Evolutionary conservation across 2,113 vertebrate species (phyloP).

Genomic region (Megaceryle torquata): DNA sequence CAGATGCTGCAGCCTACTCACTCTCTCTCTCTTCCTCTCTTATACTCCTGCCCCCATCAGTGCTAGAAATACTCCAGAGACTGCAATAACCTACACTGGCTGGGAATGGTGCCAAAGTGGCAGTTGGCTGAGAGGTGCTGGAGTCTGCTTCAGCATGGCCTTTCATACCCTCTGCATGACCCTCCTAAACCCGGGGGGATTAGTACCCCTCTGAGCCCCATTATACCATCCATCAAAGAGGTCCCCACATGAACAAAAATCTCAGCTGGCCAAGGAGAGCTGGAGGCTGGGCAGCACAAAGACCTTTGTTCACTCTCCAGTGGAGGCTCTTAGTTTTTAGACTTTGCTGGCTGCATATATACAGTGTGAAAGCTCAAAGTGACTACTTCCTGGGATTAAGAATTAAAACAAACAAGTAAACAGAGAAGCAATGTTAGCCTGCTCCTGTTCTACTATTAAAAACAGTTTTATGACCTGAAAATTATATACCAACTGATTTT

Average conservation of each 20-base stretch:
- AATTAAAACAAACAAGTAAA: slow-evolving; percentile 49
- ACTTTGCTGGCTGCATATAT: background rate
- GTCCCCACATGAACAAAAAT: background rate
- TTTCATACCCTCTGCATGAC: slow-evolving; percentile 27
- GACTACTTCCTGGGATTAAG: slow-evolving; percentile 32
- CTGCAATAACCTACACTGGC: slow-evolving; percentile 1
- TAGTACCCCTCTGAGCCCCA: slow-evolving; percentile 11
- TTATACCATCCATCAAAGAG: slow-evolving; percentile 39
- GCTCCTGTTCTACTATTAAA: slow-evolving; percentile 3
- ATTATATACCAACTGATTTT: background rate
- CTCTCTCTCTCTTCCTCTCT: background rate
- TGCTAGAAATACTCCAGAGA: slow-evolving; percentile 34
- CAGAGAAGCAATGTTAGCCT: slow-evolving; percentile 9
- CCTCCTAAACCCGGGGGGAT: background rate
- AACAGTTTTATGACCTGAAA: slow-evolving; percentile 47
- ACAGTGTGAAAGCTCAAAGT: background rate
- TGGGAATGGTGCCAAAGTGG: slow-evolving; percentile 39
- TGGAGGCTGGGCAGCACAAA: slow-evolving; percentile 11
- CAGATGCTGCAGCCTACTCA: background rate
- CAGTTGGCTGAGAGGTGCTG: background rate
- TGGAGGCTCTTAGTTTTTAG: background rate
- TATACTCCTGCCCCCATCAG: background rate
- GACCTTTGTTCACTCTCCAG: background rate
- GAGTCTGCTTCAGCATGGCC: background rate
- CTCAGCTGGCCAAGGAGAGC: slow-evolving; percentile 3